These are phyloP conservation scores for Plutella xylostella DNA, from an alignment of 2,888 invertebrate species.

Conservation along the genomic window DNA sequence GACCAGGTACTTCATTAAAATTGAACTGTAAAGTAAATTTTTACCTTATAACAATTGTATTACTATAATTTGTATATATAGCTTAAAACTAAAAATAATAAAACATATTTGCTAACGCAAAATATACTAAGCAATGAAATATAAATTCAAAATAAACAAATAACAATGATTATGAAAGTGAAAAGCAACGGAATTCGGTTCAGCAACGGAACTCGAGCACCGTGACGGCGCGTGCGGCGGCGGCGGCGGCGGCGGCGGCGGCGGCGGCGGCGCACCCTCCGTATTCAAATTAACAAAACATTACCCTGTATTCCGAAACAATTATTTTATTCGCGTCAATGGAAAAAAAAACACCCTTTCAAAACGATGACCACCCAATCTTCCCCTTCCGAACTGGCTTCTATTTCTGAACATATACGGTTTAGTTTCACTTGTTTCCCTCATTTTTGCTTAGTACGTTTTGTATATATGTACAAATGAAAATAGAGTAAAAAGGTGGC, in stretches of 20 bases:
- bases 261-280: slow-evolving; percentile 35
- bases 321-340: slow-evolving; percentile 45
- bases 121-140: slow-evolving; percentile 8
- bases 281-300: slow-evolving; percentile 68
- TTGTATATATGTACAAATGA: slow-evolving; percentile 44
- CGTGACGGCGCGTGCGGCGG: slow-evolving; percentile 58
- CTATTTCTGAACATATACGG: slow-evolving; percentile 7
- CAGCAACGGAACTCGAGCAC: slow-evolving; percentile 44
- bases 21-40: too few relatives aligned
- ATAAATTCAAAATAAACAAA: slow-evolving; percentile 6
- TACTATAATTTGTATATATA: too few relatives aligned
- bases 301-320: slow-evolving; percentile 56
- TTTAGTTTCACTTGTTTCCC: slow-evolving; percentile 14
- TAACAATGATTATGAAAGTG: slow-evolving; percentile 19
- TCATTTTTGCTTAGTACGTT: slow-evolving; percentile 24
- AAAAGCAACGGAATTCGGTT: slow-evolving; percentile 27
- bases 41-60: too few relatives aligned
- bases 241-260: slow-evolving; percentile 53
- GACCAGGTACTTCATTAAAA: too few relatives aligned
- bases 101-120: neutral
- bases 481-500: slow-evolving; percentile 64
- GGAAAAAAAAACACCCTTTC: slow-evolving; percentile 29
- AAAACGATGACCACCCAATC: slow-evolving; percentile 5
- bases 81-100: neutral
- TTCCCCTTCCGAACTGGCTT: slow-evolving; percentile 12